Percentiles rank a stretch among this genome's conserved stretches.
phyloP scores from a whole-genome alignment of 2,888 invertebrate genomes.

The Meloe dianella region DNA sequence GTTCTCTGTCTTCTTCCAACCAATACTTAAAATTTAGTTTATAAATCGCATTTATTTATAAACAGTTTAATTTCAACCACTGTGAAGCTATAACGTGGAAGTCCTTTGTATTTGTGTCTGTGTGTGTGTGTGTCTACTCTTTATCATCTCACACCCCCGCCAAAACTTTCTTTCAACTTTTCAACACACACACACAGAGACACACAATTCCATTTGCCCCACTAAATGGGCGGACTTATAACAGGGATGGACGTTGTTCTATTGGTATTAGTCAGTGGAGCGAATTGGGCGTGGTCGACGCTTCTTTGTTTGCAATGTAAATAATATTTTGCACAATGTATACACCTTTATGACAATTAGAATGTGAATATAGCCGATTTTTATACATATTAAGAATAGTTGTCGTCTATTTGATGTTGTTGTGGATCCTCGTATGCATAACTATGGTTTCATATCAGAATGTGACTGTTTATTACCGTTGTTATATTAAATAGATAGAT shows the following conservation, averaged over 20 bases:
- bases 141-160: not conserved
- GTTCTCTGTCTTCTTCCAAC: not conserved
- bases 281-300: constrained; percentile 57
- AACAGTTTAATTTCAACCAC: constrained; percentile 25
- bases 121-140: too few species aligned
- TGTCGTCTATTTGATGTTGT: constrained; percentile 50
- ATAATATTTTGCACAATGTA: constrained; percentile 77
- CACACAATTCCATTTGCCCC: constrained; percentile 32
- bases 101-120: too few species aligned
- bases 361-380: constrained; percentile 56
- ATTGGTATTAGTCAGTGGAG: constrained; percentile 60
- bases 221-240: constrained; percentile 37
- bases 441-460: constrained; percentile 58
- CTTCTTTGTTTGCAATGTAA: constrained; percentile 68
- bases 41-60: constrained; percentile 20
- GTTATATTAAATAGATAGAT: constrained; percentile 58
- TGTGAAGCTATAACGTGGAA: constrained; percentile 14
- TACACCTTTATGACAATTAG: constrained; percentile 62
- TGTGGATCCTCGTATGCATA: constrained; percentile 54
- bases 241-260: constrained; percentile 47
- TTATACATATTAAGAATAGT: constrained; percentile 21
- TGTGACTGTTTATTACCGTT: constrained; percentile 49
- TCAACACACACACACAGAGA: not conserved
- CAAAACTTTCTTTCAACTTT: constrained; percentile 1
- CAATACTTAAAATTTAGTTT: not conserved